Base-by-base conservation (phyloP, 2,888 invertebrate species). In the Nipponacmea schrenckii region DNA sequence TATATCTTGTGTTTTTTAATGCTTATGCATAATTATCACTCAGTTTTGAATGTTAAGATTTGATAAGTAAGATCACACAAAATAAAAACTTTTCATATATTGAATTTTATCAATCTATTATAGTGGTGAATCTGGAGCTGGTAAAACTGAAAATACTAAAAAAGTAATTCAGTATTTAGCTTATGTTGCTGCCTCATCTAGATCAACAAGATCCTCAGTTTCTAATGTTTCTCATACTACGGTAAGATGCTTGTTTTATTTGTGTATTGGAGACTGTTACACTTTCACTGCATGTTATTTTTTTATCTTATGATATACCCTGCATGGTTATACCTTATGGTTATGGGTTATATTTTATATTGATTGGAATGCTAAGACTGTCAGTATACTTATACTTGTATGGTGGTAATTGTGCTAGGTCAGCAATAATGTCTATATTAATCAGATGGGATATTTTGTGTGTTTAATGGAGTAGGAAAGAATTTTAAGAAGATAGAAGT, bases 81-180 rank as follows among this genome's bases (percentile, higher is more conserved):
- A n/a, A n/a, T n/a, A n/a, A n/a, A n/a, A n/a, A n/a, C n/a, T n/a
- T n/a, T n/a, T n/a, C n/a, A n/a, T 20, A 24, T 14, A 20, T 56
- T 10, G 24, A 20, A 56, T 56, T 20, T 56, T 67, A 44, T 71
- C 39, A 39, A 39, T 7, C 7, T 74, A 14, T 82, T 86, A 12
- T 83, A 91, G 91, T 67, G 99, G 99, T 84, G 99, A 99, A 91
- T 99, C 98, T n/a, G 99, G 99, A 83, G 99, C 99, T 82, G 99
- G 99, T 81, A 99, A 99, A 92, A 99, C 99, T 68, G 99, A 99
- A 90, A 99, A 99, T 91, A 99, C 99, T 74, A 99, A 99, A 92
- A 99, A 99, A 92, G 99, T 99, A 70, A 99, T 99, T 88, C 99
- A 99, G 91, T 99, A 99, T 91, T 92, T 99, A 89, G 99, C 99